phyloP scores from a whole-genome alignment of 2,797 vertebrate genomes.

The Microtus californicus region DNA sequence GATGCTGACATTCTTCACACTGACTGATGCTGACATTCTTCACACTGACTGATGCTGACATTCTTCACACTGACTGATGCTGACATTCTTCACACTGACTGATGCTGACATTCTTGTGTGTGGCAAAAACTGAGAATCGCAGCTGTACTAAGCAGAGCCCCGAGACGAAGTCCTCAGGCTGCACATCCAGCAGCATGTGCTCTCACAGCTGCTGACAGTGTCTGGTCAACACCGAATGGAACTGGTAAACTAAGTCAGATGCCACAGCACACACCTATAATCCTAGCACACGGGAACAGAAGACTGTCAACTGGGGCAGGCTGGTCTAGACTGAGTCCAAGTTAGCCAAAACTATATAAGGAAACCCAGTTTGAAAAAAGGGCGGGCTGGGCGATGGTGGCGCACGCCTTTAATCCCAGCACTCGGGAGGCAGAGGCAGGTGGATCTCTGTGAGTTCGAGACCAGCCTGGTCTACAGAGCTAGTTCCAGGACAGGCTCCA shows the following conservation, averaged over 20 bases:
- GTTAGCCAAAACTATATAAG: not conserved
- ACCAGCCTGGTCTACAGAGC: too few relatives aligned
- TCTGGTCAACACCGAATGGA: not conserved
- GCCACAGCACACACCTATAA: not conserved
- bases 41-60: not conserved
- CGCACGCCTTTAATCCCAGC: too few relatives aligned
- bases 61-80: not conserved
- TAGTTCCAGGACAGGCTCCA: too few relatives aligned
- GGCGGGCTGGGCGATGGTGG: too few relatives aligned
- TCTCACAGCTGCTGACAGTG: not conserved
- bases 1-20: not conserved
- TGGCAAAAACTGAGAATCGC: not conserved
- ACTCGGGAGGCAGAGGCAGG: too few relatives aligned
- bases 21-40: not conserved
- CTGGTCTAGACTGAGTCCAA: not conserved
- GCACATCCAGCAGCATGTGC: not conserved
- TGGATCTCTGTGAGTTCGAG: too few relatives aligned
- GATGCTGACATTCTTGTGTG: not conserved
- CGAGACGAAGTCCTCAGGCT: not conserved
- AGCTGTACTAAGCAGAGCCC: not conserved
- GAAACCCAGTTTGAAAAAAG: not conserved
- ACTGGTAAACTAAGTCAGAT: not conserved
- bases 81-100: not conserved
- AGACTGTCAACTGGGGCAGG: not conserved
- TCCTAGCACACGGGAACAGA: not conserved